Base-by-base conservation (phyloP, 1,140 invertebrate genomes). In the Oryctes rhinoceros region DNA sequence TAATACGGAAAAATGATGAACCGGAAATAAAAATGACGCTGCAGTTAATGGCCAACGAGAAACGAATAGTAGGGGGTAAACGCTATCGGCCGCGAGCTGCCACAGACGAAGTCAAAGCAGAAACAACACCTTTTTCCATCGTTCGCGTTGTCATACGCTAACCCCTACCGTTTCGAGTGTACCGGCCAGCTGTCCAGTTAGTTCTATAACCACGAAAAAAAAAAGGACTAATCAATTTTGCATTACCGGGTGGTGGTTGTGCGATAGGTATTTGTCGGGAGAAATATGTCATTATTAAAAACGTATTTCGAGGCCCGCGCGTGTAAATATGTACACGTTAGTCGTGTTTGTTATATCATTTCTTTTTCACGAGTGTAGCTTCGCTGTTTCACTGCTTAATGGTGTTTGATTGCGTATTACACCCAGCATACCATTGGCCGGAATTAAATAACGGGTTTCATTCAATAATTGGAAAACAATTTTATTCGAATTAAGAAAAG, bases 221-320 rank as follows among this genome's bases (percentile, higher is more conserved):
- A 71, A 71, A 71, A 30, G 10, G 24, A 71, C 65, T 71, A 71
- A 71, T 71, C 65, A 71, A 71, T 71, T 71, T 71, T 71, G 65
- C 65, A 71, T 71, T 71, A 71, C 65, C 24, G 24, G 65, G 65
- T 37, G 65, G 13, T 24, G 13, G 65, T 71, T 71, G 35, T 7
- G 3, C 65, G 65, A 15, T 71, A 24, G 65, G 15, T 71, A 71
- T 71, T 71, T 71, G 65, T 71, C 65, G 37, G 65, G 65, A 71
- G 20, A 71, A 71, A 71, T 71, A 71, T 71, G 65, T 71, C 65
- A 71, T 71, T 71, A 71, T 71, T 71, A 71, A 71, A 71, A 71
- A 71, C 65, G 65, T 30, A 71, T 71, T 71, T 71, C 65, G 65
- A 71, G 20, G 24, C 65, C 15, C 65, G 65, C 65, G 65, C 65